phyloP scores from a whole-genome alignment of 2,888 invertebrate genomes.

The Synergus japonicus region DNA sequence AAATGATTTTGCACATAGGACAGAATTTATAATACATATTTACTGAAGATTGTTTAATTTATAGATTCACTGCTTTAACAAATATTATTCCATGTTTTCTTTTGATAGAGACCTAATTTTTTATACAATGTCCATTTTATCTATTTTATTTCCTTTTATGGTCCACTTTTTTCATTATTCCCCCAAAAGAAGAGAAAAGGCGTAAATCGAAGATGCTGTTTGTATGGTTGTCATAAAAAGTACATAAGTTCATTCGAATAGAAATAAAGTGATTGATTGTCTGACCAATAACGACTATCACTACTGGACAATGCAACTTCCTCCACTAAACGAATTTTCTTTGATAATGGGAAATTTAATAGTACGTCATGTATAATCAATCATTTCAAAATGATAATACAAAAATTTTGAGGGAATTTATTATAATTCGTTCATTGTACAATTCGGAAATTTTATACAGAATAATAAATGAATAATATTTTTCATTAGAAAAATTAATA shows the following conservation, averaged over 20 bases:
- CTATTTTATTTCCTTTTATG: not conserved
- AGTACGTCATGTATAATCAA: not conserved
- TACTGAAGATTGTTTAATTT: no score
- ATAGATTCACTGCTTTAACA: no score
- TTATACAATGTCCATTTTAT: not conserved
- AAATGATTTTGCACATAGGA: no score
- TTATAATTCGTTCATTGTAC: no score
- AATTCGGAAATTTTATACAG: no score
- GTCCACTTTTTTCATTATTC: not conserved
- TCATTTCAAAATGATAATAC: not conserved
- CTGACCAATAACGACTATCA: not conserved
- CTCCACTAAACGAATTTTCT: not conserved
- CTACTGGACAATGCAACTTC: conserved; percentile 1
- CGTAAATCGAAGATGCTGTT: not conserved
- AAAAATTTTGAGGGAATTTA: no score
- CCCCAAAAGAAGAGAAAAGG: not conserved
- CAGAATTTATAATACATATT: no score
- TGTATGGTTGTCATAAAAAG: not conserved
- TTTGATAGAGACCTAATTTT: no score
- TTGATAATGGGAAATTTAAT: not conserved
- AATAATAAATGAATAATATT: no score
- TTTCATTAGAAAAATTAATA: not conserved
- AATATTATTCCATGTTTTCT: no score
- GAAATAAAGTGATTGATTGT: conserved; percentile 5
- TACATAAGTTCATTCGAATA: not conserved